Percentiles rank a stretch among this genome's conserved stretches.
These are phyloP conservation scores for Craniophora ligustri DNA, from an alignment of 2,888 invertebrate species.

Conservation along the genomic window DNA sequence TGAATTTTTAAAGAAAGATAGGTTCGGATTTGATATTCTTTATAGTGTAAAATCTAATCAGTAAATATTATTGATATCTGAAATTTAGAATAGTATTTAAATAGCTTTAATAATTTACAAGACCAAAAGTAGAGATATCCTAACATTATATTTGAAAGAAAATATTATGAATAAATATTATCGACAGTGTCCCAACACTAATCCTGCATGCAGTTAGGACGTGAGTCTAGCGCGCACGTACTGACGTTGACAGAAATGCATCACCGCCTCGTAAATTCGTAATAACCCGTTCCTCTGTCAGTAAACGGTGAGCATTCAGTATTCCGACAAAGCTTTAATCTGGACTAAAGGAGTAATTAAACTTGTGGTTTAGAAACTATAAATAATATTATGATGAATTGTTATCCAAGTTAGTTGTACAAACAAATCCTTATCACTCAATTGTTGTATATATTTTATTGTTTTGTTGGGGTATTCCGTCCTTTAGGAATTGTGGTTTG, in stretches of 20 bases:
- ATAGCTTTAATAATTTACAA: too few relatives aligned
- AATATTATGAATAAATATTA: slow-evolving; percentile 6
- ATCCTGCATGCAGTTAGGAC: slow-evolving; percentile 26
- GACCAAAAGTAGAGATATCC: too few relatives aligned
- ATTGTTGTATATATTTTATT: too few relatives aligned
- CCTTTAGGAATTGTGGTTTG: slow-evolving; percentile 31
- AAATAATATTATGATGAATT: slow-evolving; percentile 11
- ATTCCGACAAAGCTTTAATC: slow-evolving; percentile 7
- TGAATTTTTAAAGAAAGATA: slow-evolving; percentile 13
- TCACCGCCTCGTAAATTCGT: slow-evolving; percentile 48
- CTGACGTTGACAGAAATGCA: slow-evolving; percentile 57
- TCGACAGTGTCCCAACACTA: slow-evolving; percentile 45
- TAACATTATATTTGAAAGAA: too few relatives aligned
- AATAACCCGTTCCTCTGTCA: slow-evolving; percentile 14
- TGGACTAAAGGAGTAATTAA: slow-evolving; percentile 26
- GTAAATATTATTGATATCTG: too few relatives aligned
- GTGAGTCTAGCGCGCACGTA: slow-evolving; percentile 35
- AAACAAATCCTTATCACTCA: slow-evolving; percentile 40
- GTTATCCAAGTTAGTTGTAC: slow-evolving; percentile 16
- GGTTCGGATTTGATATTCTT: too few relatives aligned
- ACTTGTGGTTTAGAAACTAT: slow-evolving; percentile 23
- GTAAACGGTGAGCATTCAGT: slow-evolving; percentile 11
- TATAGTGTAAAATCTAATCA: too few relatives aligned
- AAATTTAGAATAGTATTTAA: too few relatives aligned
- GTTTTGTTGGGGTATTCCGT: slow-evolving; percentile 19